Conservation (phyloP, 2,113 vertebrate genomes). For the Chionis minor region DNA sequence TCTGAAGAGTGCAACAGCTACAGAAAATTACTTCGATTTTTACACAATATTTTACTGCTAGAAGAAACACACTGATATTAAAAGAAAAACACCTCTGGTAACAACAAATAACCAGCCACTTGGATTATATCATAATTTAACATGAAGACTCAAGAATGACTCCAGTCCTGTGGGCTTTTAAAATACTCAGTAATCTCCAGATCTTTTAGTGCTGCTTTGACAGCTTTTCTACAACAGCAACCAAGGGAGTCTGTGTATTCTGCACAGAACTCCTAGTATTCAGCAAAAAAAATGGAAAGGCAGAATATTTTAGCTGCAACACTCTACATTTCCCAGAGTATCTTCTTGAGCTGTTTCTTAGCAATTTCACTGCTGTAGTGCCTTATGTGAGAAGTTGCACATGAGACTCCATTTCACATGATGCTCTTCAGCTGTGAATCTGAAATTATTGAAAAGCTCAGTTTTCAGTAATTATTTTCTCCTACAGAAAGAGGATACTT, state of each 20-base stretch:
- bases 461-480: not conserved
- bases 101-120: not conserved
- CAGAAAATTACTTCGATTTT: not conserved
- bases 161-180: not conserved
- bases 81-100: not conserved
- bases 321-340: not conserved
- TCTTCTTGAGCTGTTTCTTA: not conserved
- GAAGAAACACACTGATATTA: not conserved
- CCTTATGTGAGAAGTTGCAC: not conserved
- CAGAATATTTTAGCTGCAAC: not conserved
- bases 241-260: not conserved
- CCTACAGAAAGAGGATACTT: not conserved
- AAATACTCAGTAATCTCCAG: not conserved
- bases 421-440: not conserved
- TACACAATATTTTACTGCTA: not conserved
- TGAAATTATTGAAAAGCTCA: not conserved
- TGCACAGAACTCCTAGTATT: not conserved
- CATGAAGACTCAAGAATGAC: not conserved
- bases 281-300: not conserved
- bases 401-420: not conserved
- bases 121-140: not conserved
- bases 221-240: not conserved
- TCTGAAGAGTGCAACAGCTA: not conserved
- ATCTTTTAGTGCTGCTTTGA: not conserved
- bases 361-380: not conserved